These are phyloP conservation scores for Diplodus sargus DNA, from an alignment of 2,797 vertebrate species.

Conservation along the genomic window DNA sequence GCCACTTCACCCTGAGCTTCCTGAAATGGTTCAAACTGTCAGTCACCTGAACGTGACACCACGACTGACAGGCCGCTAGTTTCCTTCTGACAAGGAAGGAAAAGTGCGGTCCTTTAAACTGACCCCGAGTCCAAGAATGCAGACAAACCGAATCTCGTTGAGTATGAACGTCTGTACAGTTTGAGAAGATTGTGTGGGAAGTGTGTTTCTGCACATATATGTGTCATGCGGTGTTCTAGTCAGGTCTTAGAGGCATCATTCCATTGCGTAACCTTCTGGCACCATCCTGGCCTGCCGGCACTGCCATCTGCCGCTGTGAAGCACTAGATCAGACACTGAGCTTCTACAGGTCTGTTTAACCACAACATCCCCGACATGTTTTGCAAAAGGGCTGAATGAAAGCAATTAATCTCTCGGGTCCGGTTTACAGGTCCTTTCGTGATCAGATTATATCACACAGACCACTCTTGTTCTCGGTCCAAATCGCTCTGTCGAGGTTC, in stretches of 20 bases:
- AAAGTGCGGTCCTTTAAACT: background rate
- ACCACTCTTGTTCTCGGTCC: constrained; percentile 27
- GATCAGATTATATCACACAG: constrained; percentile 20
- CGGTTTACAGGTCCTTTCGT: constrained; percentile 34
- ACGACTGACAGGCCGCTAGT: background rate
- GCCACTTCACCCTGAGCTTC: constrained; percentile 64
- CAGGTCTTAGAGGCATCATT: constrained; percentile 84
- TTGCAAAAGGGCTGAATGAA: constrained; percentile 28
- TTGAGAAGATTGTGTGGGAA: constrained; percentile 73
- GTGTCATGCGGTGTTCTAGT: constrained; percentile 79
- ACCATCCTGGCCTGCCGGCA: constrained; percentile 85
- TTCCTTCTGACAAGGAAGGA: background rate
- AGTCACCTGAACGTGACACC: constrained; percentile 63
- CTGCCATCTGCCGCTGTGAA: constrained; percentile 85
- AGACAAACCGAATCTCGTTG: constrained; percentile 19
- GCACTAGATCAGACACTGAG: constrained; percentile 68
- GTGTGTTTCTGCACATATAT: constrained; percentile 78
- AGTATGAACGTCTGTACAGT: constrained; percentile 29
- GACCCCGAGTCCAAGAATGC: background rate
- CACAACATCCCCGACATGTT: constrained; percentile 41
- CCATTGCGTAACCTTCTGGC: constrained; percentile 86
- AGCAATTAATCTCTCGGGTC: constrained; percentile 35
- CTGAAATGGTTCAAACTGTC: constrained; percentile 69
- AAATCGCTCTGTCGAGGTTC: constrained; percentile 41
- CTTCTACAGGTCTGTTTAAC: constrained; percentile 72